Base-by-base conservation (phyloP, 2,888 invertebrate genomes). In the Macrosiphum euphorbiae region DNA sequence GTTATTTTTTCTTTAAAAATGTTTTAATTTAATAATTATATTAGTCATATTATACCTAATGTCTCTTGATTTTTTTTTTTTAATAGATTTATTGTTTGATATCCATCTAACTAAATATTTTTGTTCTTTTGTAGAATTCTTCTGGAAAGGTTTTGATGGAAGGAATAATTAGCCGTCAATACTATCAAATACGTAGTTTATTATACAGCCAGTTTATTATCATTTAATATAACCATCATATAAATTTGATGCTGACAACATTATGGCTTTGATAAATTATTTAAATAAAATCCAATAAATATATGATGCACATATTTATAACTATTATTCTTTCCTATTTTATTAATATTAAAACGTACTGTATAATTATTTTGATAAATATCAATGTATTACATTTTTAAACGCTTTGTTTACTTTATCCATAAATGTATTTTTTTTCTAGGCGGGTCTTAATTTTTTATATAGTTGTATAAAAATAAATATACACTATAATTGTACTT, bases 161-260 rank as follows among this genome's bases (percentile, higher is more conserved):
- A 96, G 99, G 99, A 0, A 98, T 98, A 94, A 96, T 99, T 0
- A 98, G 98, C 16, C 98, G 99, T 95, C 99, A 99, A 95, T 99
- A 99, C 96, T 99, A 98, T 96, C 98, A 97, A 96, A 98, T 99
- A 89, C 97, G 99, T 94, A 98, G 98, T 95, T 96, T 99, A 78
- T 96, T 99, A 58, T 99, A 99, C 96, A 98, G 98, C 95, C 99
- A 99, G 96, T 99, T 94, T 87, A 85, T 94, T 86, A 88, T 94
- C 1, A 28, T 94, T 52, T 92, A 78, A 92, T 78, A 44, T 52
- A 78, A 50, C 10, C 2, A 50, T 52, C 35, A 20, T n/a, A 35
- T 24, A 52, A 24, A 88, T 88, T 88, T 55, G 52, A 52, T 88
- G 35, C 11, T 20, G n/a, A 24, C 20, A 52, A 20, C 52, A 88